phyloP scores from a whole-genome alignment of 2,888 invertebrate genomes.

The Drosophila vallismaia region DNA sequence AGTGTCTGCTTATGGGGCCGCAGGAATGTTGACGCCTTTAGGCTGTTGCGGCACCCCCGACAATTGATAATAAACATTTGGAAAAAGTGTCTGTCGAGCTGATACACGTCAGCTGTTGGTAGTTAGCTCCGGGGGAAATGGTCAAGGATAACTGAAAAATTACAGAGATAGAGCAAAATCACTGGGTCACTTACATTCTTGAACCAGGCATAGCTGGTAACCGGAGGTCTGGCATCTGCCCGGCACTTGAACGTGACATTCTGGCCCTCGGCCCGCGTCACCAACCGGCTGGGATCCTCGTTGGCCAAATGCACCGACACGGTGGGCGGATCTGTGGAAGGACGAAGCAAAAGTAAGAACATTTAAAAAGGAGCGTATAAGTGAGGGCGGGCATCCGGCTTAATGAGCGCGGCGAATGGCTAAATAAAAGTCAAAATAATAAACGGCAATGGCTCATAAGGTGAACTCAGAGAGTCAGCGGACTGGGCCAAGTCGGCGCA shows the following conservation, averaged over 20 bases:
- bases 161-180: slow-evolving; percentile 3
- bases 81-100: slow-evolving; percentile 52
- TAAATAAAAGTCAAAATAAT: slow-evolving; percentile 80
- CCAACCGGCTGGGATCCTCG: slow-evolving; percentile 87
- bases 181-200: slow-evolving; percentile 88
- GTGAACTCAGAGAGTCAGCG: slow-evolving; percentile 45
- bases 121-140: slow-evolving; percentile 9
- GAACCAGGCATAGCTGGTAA: slow-evolving; percentile 91
- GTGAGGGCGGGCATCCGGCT: slow-evolving; percentile 63
- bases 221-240: slow-evolving; percentile 90
- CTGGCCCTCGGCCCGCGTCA: slow-evolving; percentile 88
- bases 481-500: slow-evolving; percentile 3
- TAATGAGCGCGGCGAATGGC: slow-evolving; percentile 80
- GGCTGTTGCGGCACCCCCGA: slow-evolving; percentile 1
- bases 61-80: slow-evolving; percentile 73
- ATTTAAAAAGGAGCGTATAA: slow-evolving; percentile 20
- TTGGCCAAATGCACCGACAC: slow-evolving; percentile 89
- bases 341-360: slow-evolving; percentile 8
- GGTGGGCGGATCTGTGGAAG: slow-evolving; percentile 90
- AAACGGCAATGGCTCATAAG: slow-evolving; percentile 80
- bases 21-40: slow-evolving; percentile 48
- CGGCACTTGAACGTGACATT: slow-evolving; percentile 91
- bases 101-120: slow-evolving; percentile 64
- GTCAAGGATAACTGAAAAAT: not conserved
- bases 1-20: slow-evolving; percentile 70